phyloP scores from a whole-genome alignment of 2,888 invertebrate genomes.

The Mechanitis messenoides region DNA sequence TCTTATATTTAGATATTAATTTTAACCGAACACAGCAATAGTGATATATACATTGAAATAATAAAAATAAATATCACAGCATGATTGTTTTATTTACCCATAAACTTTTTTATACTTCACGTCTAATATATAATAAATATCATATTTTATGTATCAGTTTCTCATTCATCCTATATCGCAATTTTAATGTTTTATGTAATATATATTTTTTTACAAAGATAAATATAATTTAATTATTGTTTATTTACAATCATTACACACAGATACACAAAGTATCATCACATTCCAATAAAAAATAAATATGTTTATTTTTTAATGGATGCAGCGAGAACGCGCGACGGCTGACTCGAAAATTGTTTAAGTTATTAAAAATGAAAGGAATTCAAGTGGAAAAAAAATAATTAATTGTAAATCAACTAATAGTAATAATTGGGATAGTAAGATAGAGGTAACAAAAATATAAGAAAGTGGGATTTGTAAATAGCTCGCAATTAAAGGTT shows the following conservation, averaged over 20 bases:
- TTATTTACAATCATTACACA: neutral
- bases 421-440: neutral
- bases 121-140: too few species aligned
- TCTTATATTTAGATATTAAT: conserved; percentile 20
- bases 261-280: conserved; percentile 2
- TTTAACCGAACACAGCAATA: conserved; percentile 54
- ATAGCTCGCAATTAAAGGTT: too few species aligned
- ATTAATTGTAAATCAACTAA: neutral
- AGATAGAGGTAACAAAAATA: neutral
- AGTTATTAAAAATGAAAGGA: neutral
- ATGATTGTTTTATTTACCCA: conserved; percentile 28
- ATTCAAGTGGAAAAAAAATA: neutral
- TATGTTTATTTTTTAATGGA: conserved; percentile 6
- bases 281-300: conserved; percentile 7
- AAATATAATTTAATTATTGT: too few species aligned
- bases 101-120: too few species aligned
- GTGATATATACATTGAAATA: conserved; percentile 44
- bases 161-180: too few species aligned
- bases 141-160: too few species aligned
- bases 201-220: too few species aligned
- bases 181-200: neutral
- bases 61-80: conserved; percentile 29
- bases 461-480: neutral
- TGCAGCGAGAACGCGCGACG: neutral
- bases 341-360: conserved; percentile 7